These are phyloP conservation scores for Blastobasis lacticolella DNA, from an alignment of 2,888 invertebrate species.

Conservation along the genomic window DNA sequence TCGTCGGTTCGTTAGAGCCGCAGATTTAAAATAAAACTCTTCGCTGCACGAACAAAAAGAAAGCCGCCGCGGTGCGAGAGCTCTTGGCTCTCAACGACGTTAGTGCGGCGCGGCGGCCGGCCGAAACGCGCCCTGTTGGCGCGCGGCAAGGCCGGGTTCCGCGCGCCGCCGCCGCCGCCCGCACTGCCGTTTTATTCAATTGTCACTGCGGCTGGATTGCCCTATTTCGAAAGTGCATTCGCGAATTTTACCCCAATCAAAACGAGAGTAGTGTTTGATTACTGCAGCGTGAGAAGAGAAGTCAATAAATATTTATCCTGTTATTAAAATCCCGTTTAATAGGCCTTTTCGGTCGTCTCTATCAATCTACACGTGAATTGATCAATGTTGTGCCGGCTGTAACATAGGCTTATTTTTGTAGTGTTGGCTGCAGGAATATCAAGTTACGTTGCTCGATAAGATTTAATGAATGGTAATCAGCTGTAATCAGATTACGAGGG, in stretches of 20 bases:
- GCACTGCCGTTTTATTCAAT: conserved; percentile 56
- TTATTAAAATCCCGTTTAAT: too few relatives aligned
- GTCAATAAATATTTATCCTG: conserved; percentile 8
- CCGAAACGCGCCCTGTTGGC: conserved; percentile 32
- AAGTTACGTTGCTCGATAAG: conserved; percentile 21
- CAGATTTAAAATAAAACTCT: conserved; percentile 69
- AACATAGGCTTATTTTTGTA: too few relatives aligned
- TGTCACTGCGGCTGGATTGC: conserved; percentile 66
- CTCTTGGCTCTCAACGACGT: conserved; percentile 44
- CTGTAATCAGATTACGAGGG: conserved; percentile 32
- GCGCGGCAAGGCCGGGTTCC: conserved; percentile 38
- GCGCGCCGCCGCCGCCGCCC: conserved; percentile 13
- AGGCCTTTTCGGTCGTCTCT: too few relatives aligned
- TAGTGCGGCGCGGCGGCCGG: conserved; percentile 17
- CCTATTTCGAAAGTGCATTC: conserved; percentile 57
- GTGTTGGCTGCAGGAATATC: conserved; percentile 14
- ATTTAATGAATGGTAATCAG: conserved; percentile 36
- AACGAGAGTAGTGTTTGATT: conserved; percentile 38
- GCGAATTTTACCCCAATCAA: conserved; percentile 50
- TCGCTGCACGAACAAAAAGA: conserved; percentile 55
- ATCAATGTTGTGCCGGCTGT: too few relatives aligned
- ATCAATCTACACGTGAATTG: too few relatives aligned
- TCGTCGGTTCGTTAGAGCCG: conserved; percentile 50
- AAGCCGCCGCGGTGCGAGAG: conserved; percentile 41
- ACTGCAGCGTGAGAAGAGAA: conserved; percentile 18